A percentile compares a stretch with the other conserved stretches of the same genome.
These are phyloP conservation scores for Noctua pronuba DNA, from an alignment of 2,888 invertebrate species.

Conservation along the genomic window DNA sequence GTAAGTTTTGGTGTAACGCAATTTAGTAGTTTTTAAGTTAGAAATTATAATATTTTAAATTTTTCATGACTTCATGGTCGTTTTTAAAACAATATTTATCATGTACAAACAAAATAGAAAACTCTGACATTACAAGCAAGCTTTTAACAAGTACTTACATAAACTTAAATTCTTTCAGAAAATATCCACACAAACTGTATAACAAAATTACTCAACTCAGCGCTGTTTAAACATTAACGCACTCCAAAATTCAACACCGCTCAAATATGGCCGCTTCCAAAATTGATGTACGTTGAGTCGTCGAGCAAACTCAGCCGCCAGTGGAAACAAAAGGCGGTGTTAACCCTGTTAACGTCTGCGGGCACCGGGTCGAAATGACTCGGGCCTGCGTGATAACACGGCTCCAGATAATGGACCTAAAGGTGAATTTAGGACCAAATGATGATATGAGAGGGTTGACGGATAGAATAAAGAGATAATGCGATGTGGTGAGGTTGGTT, in stretches of 20 bases:
- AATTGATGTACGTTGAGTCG: constrained; percentile 37
- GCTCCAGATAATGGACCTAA: constrained; percentile 62
- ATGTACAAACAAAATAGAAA: background rate
- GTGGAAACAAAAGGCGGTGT: constrained; percentile 72
- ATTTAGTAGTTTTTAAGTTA: background rate
- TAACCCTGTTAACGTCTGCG: constrained; percentile 71
- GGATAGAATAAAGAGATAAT: constrained; percentile 51
- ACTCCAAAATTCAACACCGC: constrained; percentile 37
- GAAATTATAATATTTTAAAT: background rate
- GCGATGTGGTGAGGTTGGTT: constrained; percentile 40
- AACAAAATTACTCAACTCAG: constrained; percentile 12
- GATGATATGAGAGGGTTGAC: constrained; percentile 57
- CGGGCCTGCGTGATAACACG: constrained; percentile 63
- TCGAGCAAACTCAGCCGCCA: constrained; percentile 37
- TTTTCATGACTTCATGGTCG: background rate
- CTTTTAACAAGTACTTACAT: background rate
- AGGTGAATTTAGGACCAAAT: constrained; percentile 55
- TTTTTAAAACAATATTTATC: background rate
- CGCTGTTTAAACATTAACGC: constrained; percentile 32
- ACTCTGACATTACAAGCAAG: background rate
- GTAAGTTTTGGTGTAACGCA: background rate
- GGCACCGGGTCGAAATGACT: constrained; percentile 69
- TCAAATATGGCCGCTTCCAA: constrained; percentile 29
- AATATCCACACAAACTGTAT: background rate
- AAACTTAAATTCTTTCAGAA: background rate